Evolutionary conservation across 2,888 invertebrate species (phyloP), one percentile per base, ranked within the genome.

Genomic region (Cactoblastis cactorum): DNA sequence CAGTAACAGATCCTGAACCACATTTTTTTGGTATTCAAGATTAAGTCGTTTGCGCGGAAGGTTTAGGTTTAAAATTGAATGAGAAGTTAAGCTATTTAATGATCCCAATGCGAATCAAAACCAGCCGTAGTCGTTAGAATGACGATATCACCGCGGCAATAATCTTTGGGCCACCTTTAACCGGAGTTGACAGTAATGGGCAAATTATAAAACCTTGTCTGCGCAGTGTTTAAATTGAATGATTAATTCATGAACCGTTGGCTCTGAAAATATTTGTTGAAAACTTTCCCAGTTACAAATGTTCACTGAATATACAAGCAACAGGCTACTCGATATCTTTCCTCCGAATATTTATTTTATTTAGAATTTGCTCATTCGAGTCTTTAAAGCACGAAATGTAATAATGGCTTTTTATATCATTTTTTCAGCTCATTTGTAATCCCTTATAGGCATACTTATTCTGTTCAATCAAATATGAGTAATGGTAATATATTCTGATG

Each of bases 1-100:
- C 67, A 62, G 58, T 65, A 68, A 71, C 67, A 70, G 70, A 71
- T 69, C 67, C 60, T 55, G 58, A 69, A 65, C 65, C 58, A 58
- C 55, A 64, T 67, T 59, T 54, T 57, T 56, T 58, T 49, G 62
- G 59, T 63, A 63, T 61, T 63, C 59, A 59, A 62, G 66, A 61
- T 61, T 59, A 68, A 69, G 68, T 65, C 63, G 55, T 51, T 62
- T 59, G 53, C 56, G 49, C 63, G 56, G 61, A 59, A 56, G 57
- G 54, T 56, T 63, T 60, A 59, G 59, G 58, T 56, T 58, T 61
- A 63, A 61, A 67, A 61, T 66, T 56, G 59, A 61, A 61, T 60
- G 59, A 57, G 53, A 54, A 51, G 48, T 33, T 22, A 51, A 61
- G 58, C 58, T 53, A 52, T 37, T 43, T 59, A 56, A 57, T 51